These are phyloP conservation scores for Drosophila dives DNA, from an alignment of 2,888 invertebrate species.

Conservation along the genomic window DNA sequence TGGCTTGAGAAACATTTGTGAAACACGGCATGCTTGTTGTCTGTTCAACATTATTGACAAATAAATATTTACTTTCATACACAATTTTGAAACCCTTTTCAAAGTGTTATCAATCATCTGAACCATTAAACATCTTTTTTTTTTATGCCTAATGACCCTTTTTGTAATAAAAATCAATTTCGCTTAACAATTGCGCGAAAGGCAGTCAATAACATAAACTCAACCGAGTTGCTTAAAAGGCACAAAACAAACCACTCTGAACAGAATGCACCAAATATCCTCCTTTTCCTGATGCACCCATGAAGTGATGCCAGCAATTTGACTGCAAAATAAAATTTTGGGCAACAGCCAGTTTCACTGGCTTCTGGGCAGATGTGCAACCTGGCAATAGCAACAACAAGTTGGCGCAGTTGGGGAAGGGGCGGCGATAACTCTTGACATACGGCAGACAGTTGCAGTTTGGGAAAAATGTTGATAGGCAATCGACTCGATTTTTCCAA, in stretches of 20 bases:
- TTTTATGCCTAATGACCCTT: not conserved
- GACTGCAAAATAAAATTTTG: slow-evolving; percentile 76
- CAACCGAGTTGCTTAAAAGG: slow-evolving; percentile 33
- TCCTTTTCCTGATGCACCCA: slow-evolving; percentile 16
- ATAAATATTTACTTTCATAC: not conserved
- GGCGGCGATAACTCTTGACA: slow-evolving; percentile 48
- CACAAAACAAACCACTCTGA: slow-evolving; percentile 56
- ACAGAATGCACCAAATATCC: slow-evolving; percentile 29
- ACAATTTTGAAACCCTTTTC: not conserved
- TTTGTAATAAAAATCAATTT: slow-evolving; percentile 4
- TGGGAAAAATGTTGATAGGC: slow-evolving; percentile 71
- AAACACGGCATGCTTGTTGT: not conserved
- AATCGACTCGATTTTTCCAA: slow-evolving; percentile 67
- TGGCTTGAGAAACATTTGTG: not conserved
- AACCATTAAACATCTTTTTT: not conserved
- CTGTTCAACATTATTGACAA: not conserved
- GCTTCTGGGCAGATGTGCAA: slow-evolving; percentile 53
- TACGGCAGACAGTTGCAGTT: slow-evolving; percentile 68
- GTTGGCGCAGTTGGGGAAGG: not conserved
- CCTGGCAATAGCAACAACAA: slow-evolving; percentile 36
- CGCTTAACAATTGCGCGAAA: not conserved
- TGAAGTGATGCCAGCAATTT: slow-evolving; percentile 70
- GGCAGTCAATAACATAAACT: slow-evolving; percentile 27
- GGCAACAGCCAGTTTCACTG: slow-evolving; percentile 53
- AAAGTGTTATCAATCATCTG: slow-evolving; percentile 2